A percentile compares a stretch with the other conserved stretches of the same genome.
Conservation (phyloP, 2,888 invertebrate species). For the Pristionchus mayeri region DNA sequence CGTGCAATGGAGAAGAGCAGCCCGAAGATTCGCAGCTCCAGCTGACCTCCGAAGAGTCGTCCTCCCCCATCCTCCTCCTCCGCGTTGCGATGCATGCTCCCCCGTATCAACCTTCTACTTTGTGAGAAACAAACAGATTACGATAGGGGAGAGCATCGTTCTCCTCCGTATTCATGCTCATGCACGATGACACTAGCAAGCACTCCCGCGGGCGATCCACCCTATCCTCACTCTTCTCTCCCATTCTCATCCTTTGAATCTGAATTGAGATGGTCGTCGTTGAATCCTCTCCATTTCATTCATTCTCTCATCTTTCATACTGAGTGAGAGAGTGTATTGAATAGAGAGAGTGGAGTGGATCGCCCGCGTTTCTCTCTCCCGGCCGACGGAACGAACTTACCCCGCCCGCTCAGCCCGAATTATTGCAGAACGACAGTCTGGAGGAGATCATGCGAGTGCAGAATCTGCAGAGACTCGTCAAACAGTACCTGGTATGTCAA, state of each 20-base stretch:
- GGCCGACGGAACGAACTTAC: neutral
- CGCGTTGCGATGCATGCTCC: constrained; percentile 45
- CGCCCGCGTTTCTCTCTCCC: neutral
- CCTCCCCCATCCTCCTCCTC: constrained; percentile 40
- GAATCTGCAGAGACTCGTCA: constrained; percentile 44
- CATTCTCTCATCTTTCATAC: no score
- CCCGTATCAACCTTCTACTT: constrained; percentile 43
- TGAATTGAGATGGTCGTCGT: no score
- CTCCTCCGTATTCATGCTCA: no score
- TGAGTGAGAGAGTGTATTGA: no score
- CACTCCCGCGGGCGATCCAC: neutral
- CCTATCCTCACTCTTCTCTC: no score
- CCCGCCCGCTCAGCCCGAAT: neutral
- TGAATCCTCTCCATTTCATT: no score
- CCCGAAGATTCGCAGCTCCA: constrained; percentile 36
- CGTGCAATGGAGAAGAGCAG: constrained; percentile 44
- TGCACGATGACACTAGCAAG: neutral
- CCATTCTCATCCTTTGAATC: no score
- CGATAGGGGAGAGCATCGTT: neutral
- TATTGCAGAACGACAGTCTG: constrained; percentile 44
- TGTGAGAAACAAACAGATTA: neutral
- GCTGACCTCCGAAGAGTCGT: constrained; percentile 1
- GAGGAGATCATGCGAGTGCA: constrained; percentile 47
- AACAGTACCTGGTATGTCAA: constrained; percentile 44
- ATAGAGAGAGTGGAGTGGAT: neutral